Percentiles rank a stretch among this genome's conserved stretches.
These are phyloP conservation scores for Tipula lateralis DNA, from an alignment of 2,888 invertebrate species.

Conservation along the genomic window DNA sequence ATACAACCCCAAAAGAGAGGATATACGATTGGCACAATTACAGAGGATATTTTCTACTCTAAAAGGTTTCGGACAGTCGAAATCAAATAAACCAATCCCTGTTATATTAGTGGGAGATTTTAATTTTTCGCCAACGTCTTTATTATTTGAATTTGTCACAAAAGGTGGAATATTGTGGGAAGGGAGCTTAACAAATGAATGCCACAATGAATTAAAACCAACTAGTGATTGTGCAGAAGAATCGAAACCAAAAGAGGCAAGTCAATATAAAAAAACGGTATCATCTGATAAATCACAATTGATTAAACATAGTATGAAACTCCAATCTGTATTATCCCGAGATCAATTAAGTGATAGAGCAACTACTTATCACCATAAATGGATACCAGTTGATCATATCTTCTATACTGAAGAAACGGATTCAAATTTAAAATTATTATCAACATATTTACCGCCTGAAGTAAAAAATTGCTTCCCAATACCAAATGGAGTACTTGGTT, in stretches of 20 bases:
- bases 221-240: not conserved
- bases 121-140: conserved; percentile 72
- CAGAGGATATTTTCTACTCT: conserved; percentile 79
- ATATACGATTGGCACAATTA: conserved; percentile 84
- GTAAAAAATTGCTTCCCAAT: conserved; percentile 57
- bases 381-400: conserved; percentile 87
- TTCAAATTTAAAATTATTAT: conserved; percentile 52
- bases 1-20: conserved; percentile 84
- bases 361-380: conserved; percentile 70
- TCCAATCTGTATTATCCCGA: conserved; percentile 36
- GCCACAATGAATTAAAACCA: not conserved
- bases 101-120: conserved; percentile 90
- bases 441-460: conserved; percentile 64
- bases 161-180: conserved; percentile 53
- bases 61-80: conserved; percentile 49
- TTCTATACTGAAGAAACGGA: conserved; percentile 61
- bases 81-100: conserved; percentile 51
- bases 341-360: conserved; percentile 52
- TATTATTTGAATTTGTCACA: conserved; percentile 64
- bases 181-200: not conserved
- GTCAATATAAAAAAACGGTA: conserved; percentile 35
- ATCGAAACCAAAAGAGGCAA: not conserved
- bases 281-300: conserved; percentile 33
- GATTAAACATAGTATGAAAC: not conserved
- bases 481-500: conserved; percentile 70